Percentiles rank a stretch among this genome's conserved stretches.
phyloP scores from a whole-genome alignment of 1,140 invertebrate genomes.

The Diorhabda carinulata region DNA sequence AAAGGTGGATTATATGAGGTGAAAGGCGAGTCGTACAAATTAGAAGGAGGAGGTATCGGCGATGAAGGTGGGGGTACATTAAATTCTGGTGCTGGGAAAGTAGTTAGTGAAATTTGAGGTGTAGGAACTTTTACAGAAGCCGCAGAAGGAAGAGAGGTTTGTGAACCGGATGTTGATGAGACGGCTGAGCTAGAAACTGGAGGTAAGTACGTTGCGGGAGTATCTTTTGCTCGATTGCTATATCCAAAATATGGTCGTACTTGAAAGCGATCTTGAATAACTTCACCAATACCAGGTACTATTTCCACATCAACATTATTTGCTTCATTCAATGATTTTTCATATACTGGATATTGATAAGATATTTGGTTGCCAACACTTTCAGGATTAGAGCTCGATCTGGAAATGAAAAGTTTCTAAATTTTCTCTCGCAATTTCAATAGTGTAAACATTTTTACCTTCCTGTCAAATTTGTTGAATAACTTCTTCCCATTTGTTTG shows the following conservation, averaged over 20 bases:
- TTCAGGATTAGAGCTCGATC: slow-evolving; percentile 33
- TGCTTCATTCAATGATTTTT: slow-evolving; percentile 26
- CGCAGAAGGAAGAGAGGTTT: neutral
- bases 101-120: too few relatives aligned
- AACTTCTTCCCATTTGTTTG: slow-evolving; percentile 27
- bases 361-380: slow-evolving; percentile 27
- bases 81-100: neutral
- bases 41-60: slow-evolving; percentile 16
- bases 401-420: slow-evolving; percentile 20
- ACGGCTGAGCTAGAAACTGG: slow-evolving; percentile 7
- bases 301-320: slow-evolving; percentile 27
- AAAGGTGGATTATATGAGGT: slow-evolving; percentile 40
- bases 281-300: slow-evolving; percentile 41
- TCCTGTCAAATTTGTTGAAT: slow-evolving; percentile 37
- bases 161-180: too few relatives aligned
- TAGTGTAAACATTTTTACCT: slow-evolving; percentile 29
- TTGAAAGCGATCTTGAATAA: slow-evolving; percentile 42
- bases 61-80: slow-evolving; percentile 11
- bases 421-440: neutral
- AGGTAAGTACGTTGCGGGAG: slow-evolving; percentile 20
- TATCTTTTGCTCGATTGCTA: slow-evolving; percentile 18
- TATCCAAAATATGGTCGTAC: slow-evolving; percentile 41
- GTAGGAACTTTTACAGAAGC: neutral
- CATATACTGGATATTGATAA: slow-evolving; percentile 32
- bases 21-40: slow-evolving; percentile 37